Evolutionary conservation across 2,113 vertebrate genomes (phyloP), one percentile per base, ranked within the genome.

Genomic region (Camarhynchus parvulus): DNA sequence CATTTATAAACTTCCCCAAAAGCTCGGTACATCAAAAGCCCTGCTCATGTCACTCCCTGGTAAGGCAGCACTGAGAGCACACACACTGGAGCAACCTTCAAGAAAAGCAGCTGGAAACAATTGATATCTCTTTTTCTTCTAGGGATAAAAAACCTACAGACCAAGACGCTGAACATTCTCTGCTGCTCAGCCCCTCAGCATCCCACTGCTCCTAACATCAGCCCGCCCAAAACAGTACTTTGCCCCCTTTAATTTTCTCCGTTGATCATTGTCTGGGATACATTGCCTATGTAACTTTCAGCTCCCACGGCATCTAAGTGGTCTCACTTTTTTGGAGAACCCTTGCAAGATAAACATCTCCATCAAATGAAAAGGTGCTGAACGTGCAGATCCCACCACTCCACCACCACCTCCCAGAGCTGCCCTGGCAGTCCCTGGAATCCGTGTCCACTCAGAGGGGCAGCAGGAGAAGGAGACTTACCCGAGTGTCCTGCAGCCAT

Each of bases 1-100:
- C n/a, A 20, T 93, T 92, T 95, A 95, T 93, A 95, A 95, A 94
- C 80, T 93, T 89, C 83, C 87, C 74, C 67, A 75, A 94, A 75
- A 1, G 5, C 80, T 73, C 55, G 2, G 63, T 47, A 91, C 94
- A 93, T 96, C 97, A 96, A 92, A 94, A 84, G 86, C 88, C 10
- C 69, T 23, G 37, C 73, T 94, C 85, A 24, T 93, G 95, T 94
- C 90, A 69, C 86, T 92, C 83, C 85, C 86, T 59, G 20, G 39
- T 74, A 79, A 92, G 62, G 46, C 76, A 18, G 63, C 31, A 52
- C n/a, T 53, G 33, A 73, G 53, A 79, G 73, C 85, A 91, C 88
- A 67, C 90, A 74, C 7, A 3, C 64, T 89, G 66, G 41, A 95
- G 56, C 28, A 1, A 25, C 44, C 69, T 63, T 95, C 67, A 90